Evolutionary conservation across 2,888 invertebrate species (phyloP).

Genomic region (Pseudococcus viburni): DNA sequence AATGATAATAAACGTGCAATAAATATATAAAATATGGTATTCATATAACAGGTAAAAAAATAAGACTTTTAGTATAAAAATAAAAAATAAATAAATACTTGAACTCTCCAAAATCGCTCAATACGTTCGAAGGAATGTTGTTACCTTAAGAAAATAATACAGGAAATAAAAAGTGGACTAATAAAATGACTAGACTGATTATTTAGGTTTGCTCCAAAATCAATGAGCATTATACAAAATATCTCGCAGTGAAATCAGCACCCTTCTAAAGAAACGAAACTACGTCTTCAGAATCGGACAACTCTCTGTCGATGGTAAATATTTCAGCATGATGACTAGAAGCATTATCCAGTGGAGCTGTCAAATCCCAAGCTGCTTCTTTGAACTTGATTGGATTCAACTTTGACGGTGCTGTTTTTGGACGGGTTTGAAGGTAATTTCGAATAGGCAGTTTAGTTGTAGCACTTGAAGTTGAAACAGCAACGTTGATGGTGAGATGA

Average conservation of each 20-base stretch:
- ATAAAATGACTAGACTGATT: background rate
- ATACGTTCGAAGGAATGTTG: background rate
- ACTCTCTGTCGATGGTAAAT: background rate
- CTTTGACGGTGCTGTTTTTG: conserved; percentile 55
- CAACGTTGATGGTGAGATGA: background rate
- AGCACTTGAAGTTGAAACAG: background rate
- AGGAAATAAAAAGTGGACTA: background rate
- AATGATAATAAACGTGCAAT: background rate
- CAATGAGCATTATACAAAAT: background rate
- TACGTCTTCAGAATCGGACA: conserved; percentile 28
- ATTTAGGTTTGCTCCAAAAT: background rate
- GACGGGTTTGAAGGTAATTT: conserved; percentile 57
- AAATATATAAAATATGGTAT: conserved; percentile 6
- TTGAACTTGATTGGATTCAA: conserved; percentile 39
- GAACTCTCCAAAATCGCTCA: background rate
- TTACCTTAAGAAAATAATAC: too few species aligned
- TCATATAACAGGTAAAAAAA: background rate
- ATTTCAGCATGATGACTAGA: background rate
- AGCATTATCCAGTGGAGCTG: conserved; percentile 32
- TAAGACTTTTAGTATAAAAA: background rate
- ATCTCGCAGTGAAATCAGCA: background rate
- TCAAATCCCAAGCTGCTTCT: conserved; percentile 56
- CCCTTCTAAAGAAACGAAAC: conserved; percentile 8
- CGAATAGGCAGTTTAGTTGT: background rate
- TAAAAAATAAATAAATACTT: conserved; percentile 1